These are phyloP conservation scores for Lucilia sericata DNA, from an alignment of 1,140 invertebrate species.

Conservation along the genomic window DNA sequence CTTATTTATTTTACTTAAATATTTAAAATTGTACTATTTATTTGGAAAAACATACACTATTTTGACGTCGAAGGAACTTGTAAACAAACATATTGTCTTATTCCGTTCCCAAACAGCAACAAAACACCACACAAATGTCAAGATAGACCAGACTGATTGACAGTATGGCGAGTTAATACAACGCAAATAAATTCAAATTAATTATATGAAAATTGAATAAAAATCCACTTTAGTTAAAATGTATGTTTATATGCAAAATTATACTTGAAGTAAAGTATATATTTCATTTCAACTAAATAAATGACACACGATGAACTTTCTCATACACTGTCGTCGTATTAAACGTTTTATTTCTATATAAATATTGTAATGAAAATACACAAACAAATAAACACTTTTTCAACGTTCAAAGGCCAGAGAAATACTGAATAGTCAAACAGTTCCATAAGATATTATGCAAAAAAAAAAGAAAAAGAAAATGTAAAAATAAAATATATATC, in stretches of 20 bases:
- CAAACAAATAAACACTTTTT: background rate
- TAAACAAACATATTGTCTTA: constrained; percentile 22
- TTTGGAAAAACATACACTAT: background rate
- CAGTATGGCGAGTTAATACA: background rate
- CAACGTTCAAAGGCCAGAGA: constrained; percentile 21
- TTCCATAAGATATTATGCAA: constrained; percentile 8
- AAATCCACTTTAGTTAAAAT: background rate
- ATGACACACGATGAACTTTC: constrained; percentile 14
- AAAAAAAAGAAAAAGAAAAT: background rate
- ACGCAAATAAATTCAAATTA: constrained; percentile 27
- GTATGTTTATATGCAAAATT: background rate
- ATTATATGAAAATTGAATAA: constrained; percentile 15
- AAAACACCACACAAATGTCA: background rate
- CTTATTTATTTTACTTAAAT: no score
- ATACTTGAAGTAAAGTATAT: background rate
- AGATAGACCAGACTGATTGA: background rate
- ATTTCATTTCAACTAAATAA: background rate
- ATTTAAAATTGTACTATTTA: background rate
- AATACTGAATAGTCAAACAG: background rate
- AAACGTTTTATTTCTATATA: background rate
- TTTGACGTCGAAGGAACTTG: constrained; percentile 20
- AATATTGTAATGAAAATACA: background rate
- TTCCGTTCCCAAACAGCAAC: background rate
- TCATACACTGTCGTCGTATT: background rate
- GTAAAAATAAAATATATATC: background rate